Evolutionary conservation across 2,797 vertebrate genomes (phyloP), one percentile per base, ranked within the genome.

Genomic region (Oreortyx pictus): DNA sequence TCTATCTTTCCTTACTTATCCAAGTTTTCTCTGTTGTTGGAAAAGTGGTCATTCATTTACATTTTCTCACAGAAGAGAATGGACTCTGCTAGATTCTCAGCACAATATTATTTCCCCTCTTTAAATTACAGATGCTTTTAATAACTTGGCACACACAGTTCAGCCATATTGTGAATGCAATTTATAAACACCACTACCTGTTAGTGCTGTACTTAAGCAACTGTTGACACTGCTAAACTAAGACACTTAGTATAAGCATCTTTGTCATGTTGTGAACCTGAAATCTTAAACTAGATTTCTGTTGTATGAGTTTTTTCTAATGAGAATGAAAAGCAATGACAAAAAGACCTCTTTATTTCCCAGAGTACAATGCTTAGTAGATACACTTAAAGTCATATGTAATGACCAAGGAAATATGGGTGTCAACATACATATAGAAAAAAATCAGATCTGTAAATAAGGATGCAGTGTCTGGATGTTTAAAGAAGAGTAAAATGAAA

Each of bases 391-490:
- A 81, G 78, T 27, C 87, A 89, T 50, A 44, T n/a, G 11, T 41
- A 94, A 62, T 83, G 72, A 94, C 74, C 83, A 86, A 88, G 70
- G 57, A 96, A 96, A 93, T 49, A 86, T 47, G 96, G 68, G 65
- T 95, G 78, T 47, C 79, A 88, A 61, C 37, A 24, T 87, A 50
- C 89, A 88, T 25, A 65, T 39, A 25, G 65, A 74, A 82, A 77
- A 76, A 35, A 33, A n/a, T 85, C 19, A 16, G 15, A 62, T 72
- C 78, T 43, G 52, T 54, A 71, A 85, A 49, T 41, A 82, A 39
- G 78, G 43, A 57, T 70, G 9, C 29, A 77, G 64, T 47, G 41
- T 89, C 86, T 61, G 90, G 72, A 82, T 43, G 18, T 82, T 94
- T 87, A 78, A 81, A 70, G 72, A 80, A 23, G 15, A 39, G 29